A percentile compares a stretch with the other conserved stretches of the same genome.
Evolutionary conservation across 2,797 vertebrate genomes (phyloP).

Genomic region (Acanthurus leucopareius): DNA sequence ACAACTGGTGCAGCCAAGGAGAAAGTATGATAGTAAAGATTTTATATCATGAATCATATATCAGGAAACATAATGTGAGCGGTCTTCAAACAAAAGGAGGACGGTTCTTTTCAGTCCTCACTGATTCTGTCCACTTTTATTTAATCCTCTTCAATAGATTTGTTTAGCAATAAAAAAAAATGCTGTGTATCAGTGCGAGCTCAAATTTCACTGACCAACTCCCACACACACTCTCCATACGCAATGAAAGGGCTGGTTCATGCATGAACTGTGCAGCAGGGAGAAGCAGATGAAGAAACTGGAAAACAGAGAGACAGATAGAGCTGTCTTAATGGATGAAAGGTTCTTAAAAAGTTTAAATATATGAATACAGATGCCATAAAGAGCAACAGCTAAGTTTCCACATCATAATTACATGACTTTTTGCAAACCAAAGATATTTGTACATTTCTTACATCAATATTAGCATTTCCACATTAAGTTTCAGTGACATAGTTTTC

Average conservation of each 20-base stretch:
- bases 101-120: conserved; percentile 5
- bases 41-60: conserved; percentile 4
- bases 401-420: too few relatives aligned
- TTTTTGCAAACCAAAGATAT: too few relatives aligned
- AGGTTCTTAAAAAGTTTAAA: too few relatives aligned
- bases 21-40: neutral
- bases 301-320: neutral
- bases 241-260: conserved; percentile 22
- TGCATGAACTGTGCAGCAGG: conserved; percentile 28
- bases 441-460: too few relatives aligned
- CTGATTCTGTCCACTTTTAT: conserved; percentile 15
- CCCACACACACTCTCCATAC: conserved; percentile 37
- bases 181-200: conserved; percentile 26
- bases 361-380: too few relatives aligned
- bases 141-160: conserved; percentile 36
- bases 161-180: conserved; percentile 39
- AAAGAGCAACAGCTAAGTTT: too few relatives aligned
- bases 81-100: neutral
- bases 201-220: conserved; percentile 37
- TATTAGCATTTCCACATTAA: too few relatives aligned
- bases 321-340: too few relatives aligned
- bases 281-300: conserved; percentile 31
- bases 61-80: neutral
- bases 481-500: too few relatives aligned
- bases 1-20: neutral